A percentile compares a stretch with the other conserved stretches of the same genome.
These are phyloP conservation scores for zebrafish (Danio rerio) DNA, from an alignment of 2,113 vertebrate genomes.

Conservation along the genomic window GRCz12tu NC_133196.1:38483001-38483500, in stretches of 20 bases:
- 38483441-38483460: background rate
- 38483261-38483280: background rate
- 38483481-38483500: background rate
- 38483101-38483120: slow-evolving; percentile 49
- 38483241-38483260: background rate
- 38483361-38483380: background rate
- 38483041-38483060: slow-evolving; percentile 52
- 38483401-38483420: too few species aligned
- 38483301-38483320: background rate
- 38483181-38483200: slow-evolving; percentile 54
- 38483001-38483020: slow-evolving; percentile 51
- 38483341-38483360: background rate
- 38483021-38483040: slow-evolving; percentile 56
- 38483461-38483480: background rate
- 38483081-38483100: slow-evolving; percentile 61
- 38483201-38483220: slow-evolving; percentile 53
- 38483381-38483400: too few species aligned
- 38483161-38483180: slow-evolving; percentile 53
- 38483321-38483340: background rate
- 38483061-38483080: slow-evolving; percentile 43
- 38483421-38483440: background rate
- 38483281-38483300: too few species aligned
- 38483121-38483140: slow-evolving; percentile 54
- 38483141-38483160: slow-evolving; percentile 62
- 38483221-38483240: slow-evolving; percentile 28